These are phyloP conservation scores for Temnothorax unifasciatus DNA, from an alignment of 2,888 invertebrate species.

Conservation along the genomic window DNA sequence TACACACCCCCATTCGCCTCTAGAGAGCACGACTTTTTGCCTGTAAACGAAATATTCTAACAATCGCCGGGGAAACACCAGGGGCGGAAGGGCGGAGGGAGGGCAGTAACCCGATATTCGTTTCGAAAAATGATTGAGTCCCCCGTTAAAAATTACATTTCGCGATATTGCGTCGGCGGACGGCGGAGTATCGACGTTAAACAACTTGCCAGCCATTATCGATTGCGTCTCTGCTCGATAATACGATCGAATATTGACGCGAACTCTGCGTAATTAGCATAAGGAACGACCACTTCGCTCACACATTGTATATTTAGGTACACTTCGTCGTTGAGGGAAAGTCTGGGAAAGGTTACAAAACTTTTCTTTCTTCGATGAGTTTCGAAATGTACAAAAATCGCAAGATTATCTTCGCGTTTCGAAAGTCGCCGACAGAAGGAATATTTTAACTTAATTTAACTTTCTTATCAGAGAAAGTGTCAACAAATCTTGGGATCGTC, in stretches of 20 bases:
- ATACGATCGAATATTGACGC: conserved; percentile 34
- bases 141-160: conserved; percentile 50
- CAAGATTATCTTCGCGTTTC: neutral
- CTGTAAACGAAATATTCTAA: conserved; percentile 47
- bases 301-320: neutral
- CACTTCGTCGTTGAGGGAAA: no score
- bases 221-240: conserved; percentile 32
- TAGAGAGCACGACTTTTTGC: conserved; percentile 35
- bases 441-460: neutral
- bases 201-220: conserved; percentile 27
- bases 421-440: neutral
- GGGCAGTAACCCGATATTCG: conserved; percentile 43
- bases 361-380: neutral
- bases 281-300: neutral
- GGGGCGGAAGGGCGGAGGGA: neutral
- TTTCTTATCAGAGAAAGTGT: neutral
- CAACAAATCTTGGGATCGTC: neutral
- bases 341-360: no score
- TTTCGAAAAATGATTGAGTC: conserved; percentile 48
- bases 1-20: conserved; percentile 8
- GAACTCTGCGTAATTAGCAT: conserved; percentile 6
- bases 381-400: neutral
- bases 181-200: conserved; percentile 37
- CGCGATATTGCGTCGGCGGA: conserved; percentile 15
- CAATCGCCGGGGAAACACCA: conserved; percentile 40